Base-by-base conservation (phyloP, 2,797 vertebrate genomes). In the Parauchenoglanis punctatus region DNA sequence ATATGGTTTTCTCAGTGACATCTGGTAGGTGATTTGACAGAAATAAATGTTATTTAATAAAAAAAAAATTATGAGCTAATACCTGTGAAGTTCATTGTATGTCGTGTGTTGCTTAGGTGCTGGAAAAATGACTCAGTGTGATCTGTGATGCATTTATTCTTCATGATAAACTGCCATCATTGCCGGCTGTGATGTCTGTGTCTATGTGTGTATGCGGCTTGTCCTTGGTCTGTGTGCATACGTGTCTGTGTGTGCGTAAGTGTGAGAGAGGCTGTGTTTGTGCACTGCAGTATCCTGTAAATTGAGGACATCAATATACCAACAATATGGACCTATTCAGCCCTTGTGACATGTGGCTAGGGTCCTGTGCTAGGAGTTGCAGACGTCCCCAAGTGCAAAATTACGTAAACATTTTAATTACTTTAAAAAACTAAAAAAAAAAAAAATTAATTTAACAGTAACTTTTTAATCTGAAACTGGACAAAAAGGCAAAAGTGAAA, bases 171-270 rank as follows among this genome's bases (percentile, higher is more conserved):
- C 61, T 68, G 49, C 44, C 76, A 70, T 86, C 61, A 56, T 58
- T 18, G 83, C 46, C 13, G 84, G 59, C 72, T 85, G 68, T 65
- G 85, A 77, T 61, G 81, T 91, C 84, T 91, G 89, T 87, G 83
- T 65, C 85, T 90, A 56, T 87, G 88, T 89, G 85, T 61, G 86
- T 90, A 68, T 88, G 87, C 88, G 92, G 91, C 90, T 92, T 91
- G 85, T 91, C 92, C 92, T 92, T 93, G 94, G 83, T 85, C 83
- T 73, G 83, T 75, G 70, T 85, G 83, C 83, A 85, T 85, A 75
- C 91, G 68, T 59, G 89, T 89, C 17, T 82, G 81, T 58, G 68
- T 20, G 35, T 73, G 83, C 2, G 28, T 44, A 44, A 92, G 92
- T 56, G 67, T 83, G 78, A 73, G 82, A 86, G 85, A 88, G 83